Base-by-base conservation (phyloP, 2,797 vertebrate species). In the Synaphobranchus kaupii region DNA sequence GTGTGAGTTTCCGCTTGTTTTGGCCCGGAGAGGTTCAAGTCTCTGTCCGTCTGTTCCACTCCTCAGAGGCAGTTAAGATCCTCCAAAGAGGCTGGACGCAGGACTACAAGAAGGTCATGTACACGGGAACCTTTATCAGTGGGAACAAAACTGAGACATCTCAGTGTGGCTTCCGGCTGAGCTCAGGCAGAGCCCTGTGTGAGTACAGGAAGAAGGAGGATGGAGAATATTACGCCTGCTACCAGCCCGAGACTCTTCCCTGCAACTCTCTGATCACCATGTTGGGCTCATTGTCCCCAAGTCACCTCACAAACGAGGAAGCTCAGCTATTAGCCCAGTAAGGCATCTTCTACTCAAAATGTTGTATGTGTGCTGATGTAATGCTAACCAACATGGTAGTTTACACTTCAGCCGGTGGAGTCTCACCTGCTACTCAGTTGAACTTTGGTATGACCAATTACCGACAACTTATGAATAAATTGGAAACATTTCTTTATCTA, bases 191-290 rank as follows among this genome's bases (percentile, higher is more conserved):
- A 39, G 39, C 39, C 39, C 39, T 39, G 39, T 39, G 39, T 39
- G 39, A 39, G 39, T 39, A 39, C 39, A 39, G 39, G 39, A 39
- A 39, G 39, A 39, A 39, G 3, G 39, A 39, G 39, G 39, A 39
- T 39, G 39, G 39, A 39, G 39, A 39, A 39, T 39, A 39, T 39
- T 39, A 39, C 39, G 39, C 39, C 39, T 39, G 39, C 39, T 39
- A 39, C 39, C 39, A 87, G 63, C 91, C 90, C n/a, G 34, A 25
- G 13, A 28, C 13, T 0, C 78, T 91, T 31, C 85, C 90, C 0
- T 93, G 92, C 83, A 83, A 86, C 17, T 87, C 92, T 1, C 66
- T 93, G 13, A 39, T 15, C 12, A 31, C 17, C 56, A 60, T 87
- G 76, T 7, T 3, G 15, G 17, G 10, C 50, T 12, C 50, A 58